Evolutionary conservation across 2,113 vertebrate species (phyloP).

Genomic region (Nettapus auritus): DNA sequence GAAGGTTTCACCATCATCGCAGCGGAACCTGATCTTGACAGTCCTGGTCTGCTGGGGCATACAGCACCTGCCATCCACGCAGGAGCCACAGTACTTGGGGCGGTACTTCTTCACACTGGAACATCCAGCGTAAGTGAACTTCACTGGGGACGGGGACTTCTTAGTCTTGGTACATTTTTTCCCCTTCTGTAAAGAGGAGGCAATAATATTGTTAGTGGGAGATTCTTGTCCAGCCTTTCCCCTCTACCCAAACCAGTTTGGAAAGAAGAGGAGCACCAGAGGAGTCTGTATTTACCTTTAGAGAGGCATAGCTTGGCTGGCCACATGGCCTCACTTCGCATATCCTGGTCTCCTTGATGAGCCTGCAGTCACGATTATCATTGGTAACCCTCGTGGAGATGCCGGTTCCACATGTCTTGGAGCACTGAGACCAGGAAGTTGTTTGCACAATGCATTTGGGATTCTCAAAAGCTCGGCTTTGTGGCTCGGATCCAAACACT

Average conservation of each 20-base stretch:
- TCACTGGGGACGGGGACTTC: conserved; percentile 85
- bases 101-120: conserved; percentile 94
- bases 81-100: conserved; percentile 94
- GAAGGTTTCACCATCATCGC: conserved; percentile 94
- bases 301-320: conserved; percentile 84
- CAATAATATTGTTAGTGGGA: not conserved
- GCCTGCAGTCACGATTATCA: conserved; percentile 91
- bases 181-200: conserved; percentile 85
- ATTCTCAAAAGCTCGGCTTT: conserved; percentile 84
- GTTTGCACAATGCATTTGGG: conserved; percentile 96
- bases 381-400: conserved; percentile 97
- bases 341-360: conserved; percentile 93
- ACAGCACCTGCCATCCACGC: conserved; percentile 94
- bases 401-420: conserved; percentile 95
- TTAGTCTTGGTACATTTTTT: conserved; percentile 96
- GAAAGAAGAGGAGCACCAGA: not conserved
- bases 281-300: conserved; percentile 86
- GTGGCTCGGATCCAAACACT: conserved; percentile 81
- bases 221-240: not conserved
- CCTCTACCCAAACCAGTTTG: not conserved
- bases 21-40: conserved; percentile 93
- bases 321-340: conserved; percentile 96
- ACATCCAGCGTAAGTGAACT: conserved; percentile 92
- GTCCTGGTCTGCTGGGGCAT: conserved; percentile 93
- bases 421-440: conserved; percentile 97